Evolutionary conservation across 2,888 invertebrate genomes (phyloP), one percentile per base, ranked within the genome.

Genomic region (Pseudoips prasinana): DNA sequence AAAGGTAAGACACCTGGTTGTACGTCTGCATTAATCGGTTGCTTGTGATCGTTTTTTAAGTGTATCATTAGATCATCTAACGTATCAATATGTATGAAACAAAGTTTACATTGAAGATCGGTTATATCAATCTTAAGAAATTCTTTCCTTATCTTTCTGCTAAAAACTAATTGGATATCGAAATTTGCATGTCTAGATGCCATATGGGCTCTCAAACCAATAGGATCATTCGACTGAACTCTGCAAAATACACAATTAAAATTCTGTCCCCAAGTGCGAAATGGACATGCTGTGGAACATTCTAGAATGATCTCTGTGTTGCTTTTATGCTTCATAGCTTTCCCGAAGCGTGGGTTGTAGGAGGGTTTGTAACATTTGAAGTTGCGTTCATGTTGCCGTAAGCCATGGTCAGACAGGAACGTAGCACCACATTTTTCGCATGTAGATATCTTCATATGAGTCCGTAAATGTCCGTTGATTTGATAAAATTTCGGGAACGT

Each of bases 211-310:
- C 87, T 56, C 4, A 87, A 51, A 0, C 86, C 86, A n/a, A 75
- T 73, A 0, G 87, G 87, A 39, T 86, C 86, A 29, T 83, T 83
- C 0, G 87, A 83, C 28, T 86, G 84, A 0, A 86, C 86, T 6
- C 86, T 59, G 38, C 87, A 87, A 26, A 86, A 77, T 0, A 84
- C 79, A 33, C 87, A 87, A 32, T 85, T 86, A 32, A 87, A 87
- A 36, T 86, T 86, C 45, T 86, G 85, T 0, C 85, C 86, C 86
- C 86, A 86, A 10, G 85, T 86, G 23, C 87, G 68, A 24, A 87
- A 87, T 0, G 87, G 87, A 23, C 78, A 76, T 1, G 85, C 87
- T 0, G 86, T 87, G 2, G 86, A 87, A 52, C 84, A 86, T 45
- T 86, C 81, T 1, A 87, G 54, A 33, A 87, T 87, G 7, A 86